Percentiles rank a stretch among this genome's conserved stretches.
Conservation (phyloP, 2,113 vertebrate species). For the Clarias batrachus region DNA sequence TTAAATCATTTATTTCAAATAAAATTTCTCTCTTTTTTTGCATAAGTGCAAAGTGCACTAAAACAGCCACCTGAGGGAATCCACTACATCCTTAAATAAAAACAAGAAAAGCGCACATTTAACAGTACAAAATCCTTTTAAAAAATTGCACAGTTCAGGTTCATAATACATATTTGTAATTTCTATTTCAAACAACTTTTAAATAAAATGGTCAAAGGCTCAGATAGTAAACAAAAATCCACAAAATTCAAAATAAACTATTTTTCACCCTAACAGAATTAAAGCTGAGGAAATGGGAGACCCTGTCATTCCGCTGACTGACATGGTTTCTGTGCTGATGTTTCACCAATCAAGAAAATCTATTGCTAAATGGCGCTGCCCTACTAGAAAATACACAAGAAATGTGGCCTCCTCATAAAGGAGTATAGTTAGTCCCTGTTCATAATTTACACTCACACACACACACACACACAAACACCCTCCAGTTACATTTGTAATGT, state of each 20-base stretch:
- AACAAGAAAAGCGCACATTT: slow-evolving; percentile 96
- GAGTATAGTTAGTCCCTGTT: slow-evolving; percentile 45
- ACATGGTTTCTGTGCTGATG: slow-evolving; percentile 97
- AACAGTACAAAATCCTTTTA: slow-evolving; percentile 99
- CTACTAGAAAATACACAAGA: slow-evolving; percentile 82
- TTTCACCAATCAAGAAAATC: slow-evolving; percentile 88
- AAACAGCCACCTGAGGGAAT: slow-evolving; percentile 88
- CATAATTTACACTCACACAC: slow-evolving; percentile 46
- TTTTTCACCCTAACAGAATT: slow-evolving; percentile 82
- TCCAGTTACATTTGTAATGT: slow-evolving; percentile 45
- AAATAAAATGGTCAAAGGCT: slow-evolving; percentile 92
- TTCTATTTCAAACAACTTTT: slow-evolving; percentile 94
- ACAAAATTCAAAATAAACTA: slow-evolving; percentile 81
- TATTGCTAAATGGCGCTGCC: slow-evolving; percentile 90
- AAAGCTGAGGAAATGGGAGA: slow-evolving; percentile 96
- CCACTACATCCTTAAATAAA: slow-evolving; percentile 94
- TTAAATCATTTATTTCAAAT: slow-evolving; percentile 80
- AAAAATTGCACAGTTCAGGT: slow-evolving; percentile 95
- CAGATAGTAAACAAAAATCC: slow-evolving; percentile 86
- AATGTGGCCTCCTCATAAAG: slow-evolving; percentile 36
- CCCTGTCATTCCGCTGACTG: slow-evolving; percentile 88
- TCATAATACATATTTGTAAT: slow-evolving; percentile 92
- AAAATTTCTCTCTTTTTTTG: slow-evolving; percentile 78
- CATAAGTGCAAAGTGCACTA: slow-evolving; percentile 86
- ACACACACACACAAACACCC: slow-evolving; percentile 39